phyloP scores from a whole-genome alignment of 2,888 invertebrate genomes.

The Caenorhabditis imperialis region DNA sequence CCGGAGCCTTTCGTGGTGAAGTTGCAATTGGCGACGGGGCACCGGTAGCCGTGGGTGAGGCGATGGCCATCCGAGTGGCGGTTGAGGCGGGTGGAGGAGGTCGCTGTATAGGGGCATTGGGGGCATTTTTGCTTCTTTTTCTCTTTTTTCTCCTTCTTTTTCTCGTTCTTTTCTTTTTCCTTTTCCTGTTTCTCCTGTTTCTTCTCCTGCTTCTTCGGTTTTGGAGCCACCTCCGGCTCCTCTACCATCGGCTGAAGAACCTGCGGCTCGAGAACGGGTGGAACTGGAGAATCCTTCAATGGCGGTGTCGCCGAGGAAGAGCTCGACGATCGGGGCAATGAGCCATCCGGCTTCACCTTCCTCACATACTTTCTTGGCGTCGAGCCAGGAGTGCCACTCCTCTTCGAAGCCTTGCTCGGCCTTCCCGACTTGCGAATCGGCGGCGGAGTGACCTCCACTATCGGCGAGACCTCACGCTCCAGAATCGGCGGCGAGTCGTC shows the following conservation, averaged over 20 bases:
- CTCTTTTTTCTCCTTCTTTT: not conserved
- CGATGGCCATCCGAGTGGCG: slow-evolving; percentile 37
- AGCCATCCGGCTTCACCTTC: too few species aligned
- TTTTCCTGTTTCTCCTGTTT: not conserved
- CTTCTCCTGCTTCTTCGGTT: not conserved
- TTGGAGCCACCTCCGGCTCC: too few species aligned
- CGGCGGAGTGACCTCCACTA: not conserved
- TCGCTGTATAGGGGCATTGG: slow-evolving; percentile 47
- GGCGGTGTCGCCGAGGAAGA: slow-evolving; percentile 26
- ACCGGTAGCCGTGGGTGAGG: slow-evolving; percentile 32
- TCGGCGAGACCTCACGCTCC: slow-evolving; percentile 13
- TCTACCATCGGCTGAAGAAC: too few species aligned
- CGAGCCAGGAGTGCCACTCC: too few species aligned
- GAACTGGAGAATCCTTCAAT: not conserved
- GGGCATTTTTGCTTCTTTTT: slow-evolving; percentile 30
- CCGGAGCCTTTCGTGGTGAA: slow-evolving; percentile 49
- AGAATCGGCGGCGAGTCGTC: slow-evolving; percentile 18
- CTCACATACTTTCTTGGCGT: too few species aligned
- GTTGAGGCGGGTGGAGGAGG: slow-evolving; percentile 13
- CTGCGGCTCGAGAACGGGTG: not conserved
- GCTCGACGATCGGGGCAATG: not conserved
- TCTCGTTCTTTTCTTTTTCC: not conserved
- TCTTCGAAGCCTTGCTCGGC: too few species aligned
- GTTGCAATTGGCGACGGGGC: slow-evolving; percentile 22
- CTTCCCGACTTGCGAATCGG: slow-evolving; percentile 14